phyloP scores from a whole-genome alignment of 2,888 invertebrate genomes.

The Eudasyphora cyanicolor region DNA sequence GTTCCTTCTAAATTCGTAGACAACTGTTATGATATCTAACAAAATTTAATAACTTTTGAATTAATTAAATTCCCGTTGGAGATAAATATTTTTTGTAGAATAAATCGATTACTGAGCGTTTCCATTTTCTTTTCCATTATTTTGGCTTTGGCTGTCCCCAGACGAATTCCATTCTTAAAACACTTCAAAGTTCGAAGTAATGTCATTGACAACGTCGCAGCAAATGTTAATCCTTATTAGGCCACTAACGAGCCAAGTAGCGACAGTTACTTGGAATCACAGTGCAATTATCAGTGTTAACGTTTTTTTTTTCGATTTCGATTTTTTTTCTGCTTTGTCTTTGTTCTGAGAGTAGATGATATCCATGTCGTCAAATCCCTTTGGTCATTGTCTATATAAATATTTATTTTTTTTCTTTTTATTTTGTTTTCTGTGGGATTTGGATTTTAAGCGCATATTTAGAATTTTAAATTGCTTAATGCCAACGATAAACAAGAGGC shows the following conservation, averaged over 20 bases:
- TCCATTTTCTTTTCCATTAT: too few relatives aligned
- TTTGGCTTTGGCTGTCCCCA: too few relatives aligned
- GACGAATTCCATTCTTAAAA: too few relatives aligned
- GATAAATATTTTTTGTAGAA: too few relatives aligned
- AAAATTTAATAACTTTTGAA: too few relatives aligned
- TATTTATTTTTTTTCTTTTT: neutral
- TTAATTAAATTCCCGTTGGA: too few relatives aligned
- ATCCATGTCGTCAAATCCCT: too few relatives aligned
- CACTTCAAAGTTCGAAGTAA: neutral
- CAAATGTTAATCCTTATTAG: neutral
- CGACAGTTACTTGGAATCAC: neutral
- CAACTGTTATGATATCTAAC: too few relatives aligned
- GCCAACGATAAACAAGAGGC: slow-evolving; percentile 26
- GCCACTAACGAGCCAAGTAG: neutral
- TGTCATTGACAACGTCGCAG: neutral
- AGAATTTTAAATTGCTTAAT: slow-evolving; percentile 42
- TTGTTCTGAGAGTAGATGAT: neutral
- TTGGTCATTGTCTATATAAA: slow-evolving; percentile 1
- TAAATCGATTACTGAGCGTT: too few relatives aligned
- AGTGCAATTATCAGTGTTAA: neutral
- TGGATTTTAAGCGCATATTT: slow-evolving; percentile 15
- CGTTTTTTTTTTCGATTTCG: neutral
- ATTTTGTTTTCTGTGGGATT: neutral
- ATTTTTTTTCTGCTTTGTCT: neutral
- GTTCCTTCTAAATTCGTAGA: too few relatives aligned